Conservation (phyloP, 2,888 invertebrate genomes). For the Dicyrtoma fusca region DNA sequence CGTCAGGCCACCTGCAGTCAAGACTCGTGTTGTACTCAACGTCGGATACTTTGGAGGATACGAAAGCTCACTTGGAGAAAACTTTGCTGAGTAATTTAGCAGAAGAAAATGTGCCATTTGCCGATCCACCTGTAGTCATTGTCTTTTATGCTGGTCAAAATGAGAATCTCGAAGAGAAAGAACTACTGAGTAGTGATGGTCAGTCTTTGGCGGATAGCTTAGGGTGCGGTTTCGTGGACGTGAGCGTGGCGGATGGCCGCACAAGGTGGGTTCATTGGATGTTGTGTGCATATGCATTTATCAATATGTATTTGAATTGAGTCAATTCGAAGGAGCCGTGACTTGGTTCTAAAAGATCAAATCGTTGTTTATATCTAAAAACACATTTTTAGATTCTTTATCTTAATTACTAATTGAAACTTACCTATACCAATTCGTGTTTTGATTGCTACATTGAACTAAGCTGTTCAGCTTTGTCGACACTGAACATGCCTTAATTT, state of each 20-base stretch:
- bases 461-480: too few relatives aligned
- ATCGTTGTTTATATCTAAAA: too few relatives aligned
- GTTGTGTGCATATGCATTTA: background rate
- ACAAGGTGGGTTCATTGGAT: constrained; percentile 40
- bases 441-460: too few relatives aligned
- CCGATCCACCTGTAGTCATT: constrained; percentile 55
- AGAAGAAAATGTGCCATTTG: constrained; percentile 76
- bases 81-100: constrained; percentile 86
- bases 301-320: too few relatives aligned
- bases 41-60: constrained; percentile 87
- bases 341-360: too few relatives aligned
- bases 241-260: constrained; percentile 50
- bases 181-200: constrained; percentile 51
- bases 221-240: constrained; percentile 56
- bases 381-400: too few relatives aligned
- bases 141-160: constrained; percentile 49
- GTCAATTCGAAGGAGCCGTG: too few relatives aligned
- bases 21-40: constrained; percentile 71
- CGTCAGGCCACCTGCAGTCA: constrained; percentile 50
- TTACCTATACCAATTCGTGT: too few relatives aligned
- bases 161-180: constrained; percentile 45
- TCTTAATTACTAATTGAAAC: too few relatives aligned
- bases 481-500: too few relatives aligned
- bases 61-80: constrained; percentile 87
- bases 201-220: constrained; percentile 54